Evolutionary conservation across 1,140 invertebrate genomes (phyloP), one percentile per base, ranked within the genome.

Genomic region (Neodiprion lecontei): DNA sequence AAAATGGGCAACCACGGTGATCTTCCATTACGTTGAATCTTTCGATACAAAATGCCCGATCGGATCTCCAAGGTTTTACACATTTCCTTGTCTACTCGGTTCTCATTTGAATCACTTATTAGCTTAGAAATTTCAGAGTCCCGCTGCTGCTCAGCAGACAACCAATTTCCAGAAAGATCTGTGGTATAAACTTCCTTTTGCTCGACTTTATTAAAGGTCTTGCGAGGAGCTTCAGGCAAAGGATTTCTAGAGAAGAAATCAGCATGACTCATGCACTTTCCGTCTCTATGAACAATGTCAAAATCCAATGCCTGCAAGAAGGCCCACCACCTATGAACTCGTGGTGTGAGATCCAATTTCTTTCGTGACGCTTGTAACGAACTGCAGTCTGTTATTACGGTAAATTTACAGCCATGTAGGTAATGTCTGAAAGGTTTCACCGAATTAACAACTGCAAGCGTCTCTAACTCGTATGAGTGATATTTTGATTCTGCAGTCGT

Each of bases 311-410:
- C 47, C 75, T 86, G 80, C 75, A 84, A 74, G 76, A 70, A 82
- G 10, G 80, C 75, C 81, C 84, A 86, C 81, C 84, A 86, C 12
- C 82, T 69, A 71, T 84, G 79, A 3, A 80, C 84, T 40, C 84
- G 69, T 0, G 85, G 84, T 0, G 74, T 77, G 75, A 87, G 78
- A 77, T 84, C 75, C 79, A 77, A 78, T 79, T 81, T 84, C 75
- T 79, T 82, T 75, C 49, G n/a, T 1, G 81, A 78, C 28, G 28
- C 28, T 40, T 40, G 28, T 40, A 40, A 40, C 28, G 28, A 40
- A 40, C 28, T 40, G 28, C 28, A 40, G 28, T 40, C 28, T 0
- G 76, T 86, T 69, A 83, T 66, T 14, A 78, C 80, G n/a, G 72
- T 79, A 68, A 81, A 82, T 14, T 48, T 48, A 9, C 75, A 69